Conservation (phyloP, 2,888 invertebrate species). For the Polyploca ridens region DNA sequence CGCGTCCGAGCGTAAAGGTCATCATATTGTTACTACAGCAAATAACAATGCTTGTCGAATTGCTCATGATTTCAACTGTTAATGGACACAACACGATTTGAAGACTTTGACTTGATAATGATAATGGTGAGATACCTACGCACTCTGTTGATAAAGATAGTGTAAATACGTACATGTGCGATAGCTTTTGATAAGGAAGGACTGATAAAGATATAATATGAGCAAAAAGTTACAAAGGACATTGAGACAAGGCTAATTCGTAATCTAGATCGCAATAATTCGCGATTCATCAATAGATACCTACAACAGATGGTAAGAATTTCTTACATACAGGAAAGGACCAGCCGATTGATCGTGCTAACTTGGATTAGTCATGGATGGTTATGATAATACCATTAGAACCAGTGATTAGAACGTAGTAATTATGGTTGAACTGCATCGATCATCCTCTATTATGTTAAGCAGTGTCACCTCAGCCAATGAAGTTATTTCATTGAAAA, state of each 20-base stretch:
- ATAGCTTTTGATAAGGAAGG: slow-evolving; percentile 40
- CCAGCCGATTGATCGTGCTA: too few relatives aligned
- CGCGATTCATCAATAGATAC: neutral
- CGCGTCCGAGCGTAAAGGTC: slow-evolving; percentile 75
- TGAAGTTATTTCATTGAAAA: too few relatives aligned
- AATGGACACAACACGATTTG: slow-evolving; percentile 34
- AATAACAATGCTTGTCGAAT: slow-evolving; percentile 58
- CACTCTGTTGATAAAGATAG: slow-evolving; percentile 44
- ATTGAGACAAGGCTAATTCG: neutral
- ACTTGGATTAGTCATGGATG: too few relatives aligned
- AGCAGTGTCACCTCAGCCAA: neutral
- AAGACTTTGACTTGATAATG: slow-evolving; percentile 31
- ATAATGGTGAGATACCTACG: slow-evolving; percentile 37
- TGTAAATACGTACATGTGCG: slow-evolving; percentile 46
- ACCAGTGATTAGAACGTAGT: too few relatives aligned
- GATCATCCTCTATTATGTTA: too few relatives aligned
- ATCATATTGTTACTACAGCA: slow-evolving; percentile 60
- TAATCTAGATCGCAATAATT: neutral
- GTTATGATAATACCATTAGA: too few relatives aligned
- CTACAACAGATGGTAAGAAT: neutral
- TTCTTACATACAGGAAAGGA: too few relatives aligned
- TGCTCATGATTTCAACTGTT: slow-evolving; percentile 42
- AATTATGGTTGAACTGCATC: too few relatives aligned
- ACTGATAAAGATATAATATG: slow-evolving; percentile 25
- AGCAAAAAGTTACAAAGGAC: slow-evolving; percentile 10